Base-by-base conservation (phyloP, 2,797 vertebrate genomes). In the Lutjanus campechanus region DNA sequence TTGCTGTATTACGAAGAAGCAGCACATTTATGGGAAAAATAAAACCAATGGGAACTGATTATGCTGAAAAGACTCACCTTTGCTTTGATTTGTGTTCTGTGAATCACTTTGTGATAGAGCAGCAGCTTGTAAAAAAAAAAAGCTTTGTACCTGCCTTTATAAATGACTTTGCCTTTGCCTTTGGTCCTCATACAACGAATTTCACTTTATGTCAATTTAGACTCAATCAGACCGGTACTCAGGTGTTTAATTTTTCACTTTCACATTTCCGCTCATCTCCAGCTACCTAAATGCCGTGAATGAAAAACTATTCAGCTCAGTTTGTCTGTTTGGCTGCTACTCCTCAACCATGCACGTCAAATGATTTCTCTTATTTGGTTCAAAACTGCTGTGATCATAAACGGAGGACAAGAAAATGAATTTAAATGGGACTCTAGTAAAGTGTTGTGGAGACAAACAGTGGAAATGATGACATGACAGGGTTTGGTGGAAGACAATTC, bases 141-240 rank as follows among this genome's bases (percentile, higher is more conserved):
- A 47, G 77, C 77, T 90, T 66, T 78, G 59, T 82, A 90, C 88
- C 85, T 89, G 76, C 76, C 16, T 82, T 79, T 59, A 82, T 85
- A 68, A 82, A 85, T 69, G 79, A 85, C 80, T 91, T 85, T 88
- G 71, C 68, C 29, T 91, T 76, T 91, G 84, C 88, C 88, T 82
- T 88, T 85, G 77, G 12, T 69, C 89, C 59, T 73, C 65, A 55
- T 53, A 41, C 69, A 83, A 84, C 64, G 44, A 79, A 91, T 86
- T 81, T 88, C 76, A 76, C 76, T 87, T 92, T 22, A 56, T 86
- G 61, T 83, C 82, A 83, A 87, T 89, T 85, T 89, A 41, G 59
- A 76, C 64, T 82, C 41, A 77, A 87, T 89, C 84, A 84, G 63
- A 76, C 78, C 55, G 47, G 56, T 86, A 60, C 75, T 76, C 80